Conservation (phyloP, 2,888 invertebrate species). For the Villa cingulata region DNA sequence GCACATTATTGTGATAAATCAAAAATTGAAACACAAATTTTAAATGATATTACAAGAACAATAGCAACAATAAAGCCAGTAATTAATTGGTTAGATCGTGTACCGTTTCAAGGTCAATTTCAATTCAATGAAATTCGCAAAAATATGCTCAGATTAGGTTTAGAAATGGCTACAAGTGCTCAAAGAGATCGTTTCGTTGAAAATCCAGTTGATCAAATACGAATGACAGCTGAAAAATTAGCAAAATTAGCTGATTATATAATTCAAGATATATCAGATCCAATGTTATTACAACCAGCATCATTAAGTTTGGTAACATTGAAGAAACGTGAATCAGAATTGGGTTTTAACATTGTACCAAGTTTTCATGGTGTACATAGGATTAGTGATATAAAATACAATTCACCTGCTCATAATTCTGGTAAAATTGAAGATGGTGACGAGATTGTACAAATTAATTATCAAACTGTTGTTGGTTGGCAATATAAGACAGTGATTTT, state of each 20-base stretch:
- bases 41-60: constrained; percentile 75
- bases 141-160: constrained; percentile 59
- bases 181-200: constrained; percentile 83
- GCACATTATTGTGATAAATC: constrained; percentile 40
- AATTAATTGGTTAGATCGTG: constrained; percentile 79
- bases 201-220: constrained; percentile 59
- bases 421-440: constrained; percentile 91
- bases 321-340: constrained; percentile 73
- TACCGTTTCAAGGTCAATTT: constrained; percentile 31
- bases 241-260: constrained; percentile 72
- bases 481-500: constrained; percentile 62
- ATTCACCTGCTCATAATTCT: constrained; percentile 83
- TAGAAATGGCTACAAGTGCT: constrained; percentile 82
- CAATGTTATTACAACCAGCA: constrained; percentile 81
- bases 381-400: constrained; percentile 78
- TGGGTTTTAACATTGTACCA: constrained; percentile 81
- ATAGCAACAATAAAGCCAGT: constrained; percentile 75
- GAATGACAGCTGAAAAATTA: constrained; percentile 57
- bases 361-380: constrained; percentile 67
- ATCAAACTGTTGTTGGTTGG: constrained; percentile 68
- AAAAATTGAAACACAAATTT: constrained; percentile 61
- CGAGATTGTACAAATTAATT: constrained; percentile 83
- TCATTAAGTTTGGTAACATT: constrained; percentile 77
- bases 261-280: constrained; percentile 76
- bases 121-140: constrained; percentile 58